A percentile compares a stretch with the other conserved stretches of the same genome.
These are phyloP conservation scores for Pipistrellus nathusii DNA, from an alignment of 2,797 vertebrate species.

Conservation along the genomic window DNA sequence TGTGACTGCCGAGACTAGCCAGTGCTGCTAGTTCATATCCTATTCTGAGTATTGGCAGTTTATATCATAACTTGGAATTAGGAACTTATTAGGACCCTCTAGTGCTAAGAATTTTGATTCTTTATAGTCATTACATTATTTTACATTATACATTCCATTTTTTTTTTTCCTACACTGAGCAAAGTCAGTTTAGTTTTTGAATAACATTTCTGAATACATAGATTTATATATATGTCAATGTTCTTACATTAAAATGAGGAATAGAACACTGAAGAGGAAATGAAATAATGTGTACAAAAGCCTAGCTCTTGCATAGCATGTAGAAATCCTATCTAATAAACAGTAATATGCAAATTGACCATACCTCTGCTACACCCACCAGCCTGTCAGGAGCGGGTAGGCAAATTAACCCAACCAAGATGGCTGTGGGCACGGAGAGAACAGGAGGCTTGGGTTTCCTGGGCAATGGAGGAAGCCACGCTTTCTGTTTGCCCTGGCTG, in stretches of 20 bases:
- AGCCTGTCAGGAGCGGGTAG: too few species aligned
- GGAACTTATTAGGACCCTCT: neutral
- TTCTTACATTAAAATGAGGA: conserved; percentile 41
- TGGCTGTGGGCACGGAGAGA: too few species aligned
- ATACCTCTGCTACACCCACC: too few species aligned
- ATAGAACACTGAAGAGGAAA: neutral
- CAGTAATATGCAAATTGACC: too few species aligned
- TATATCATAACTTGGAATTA: neutral
- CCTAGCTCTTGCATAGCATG: neutral
- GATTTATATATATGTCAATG: neutral
- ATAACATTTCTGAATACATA: conserved; percentile 3
- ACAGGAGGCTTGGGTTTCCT: too few species aligned
- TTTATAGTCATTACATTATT: neutral
- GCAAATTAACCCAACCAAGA: too few species aligned
- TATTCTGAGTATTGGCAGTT: neutral
- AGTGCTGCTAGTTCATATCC: neutral
- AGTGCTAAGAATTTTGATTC: neutral
- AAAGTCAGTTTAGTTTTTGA: neutral
- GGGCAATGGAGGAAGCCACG: too few species aligned
- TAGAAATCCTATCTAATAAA: too few species aligned
- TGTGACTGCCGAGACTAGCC: neutral
- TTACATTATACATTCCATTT: neutral
- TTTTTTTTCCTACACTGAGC: neutral
- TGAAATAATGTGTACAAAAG: neutral
- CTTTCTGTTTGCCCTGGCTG: too few species aligned